Evolutionary conservation across 1,140 invertebrate genomes (phyloP).

Genomic region (Ips nitidus): DNA sequence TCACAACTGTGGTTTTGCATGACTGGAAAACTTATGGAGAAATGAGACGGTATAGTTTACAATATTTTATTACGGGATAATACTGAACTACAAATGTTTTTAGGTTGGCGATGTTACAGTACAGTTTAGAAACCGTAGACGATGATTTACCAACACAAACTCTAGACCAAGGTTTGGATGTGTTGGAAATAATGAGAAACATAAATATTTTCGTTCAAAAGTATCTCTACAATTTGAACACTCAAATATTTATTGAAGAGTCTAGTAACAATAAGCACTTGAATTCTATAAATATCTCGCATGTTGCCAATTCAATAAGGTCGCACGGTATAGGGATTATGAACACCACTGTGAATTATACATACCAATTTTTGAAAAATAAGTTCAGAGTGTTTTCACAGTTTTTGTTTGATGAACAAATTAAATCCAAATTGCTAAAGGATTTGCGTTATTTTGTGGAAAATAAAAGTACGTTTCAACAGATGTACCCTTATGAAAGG

Average conservation of each 20-base stretch:
- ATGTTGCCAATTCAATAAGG: conserved; percentile 96
- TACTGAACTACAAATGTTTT: conserved; percentile 9
- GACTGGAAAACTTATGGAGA: conserved; percentile 97
- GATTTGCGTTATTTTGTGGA: conserved; percentile 78
- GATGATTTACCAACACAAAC: conserved; percentile 95
- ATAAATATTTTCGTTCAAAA: conserved; percentile 94
- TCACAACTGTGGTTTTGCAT: conserved; percentile 95
- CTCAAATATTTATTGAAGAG: conserved; percentile 95
- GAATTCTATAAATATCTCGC: conserved; percentile 93
- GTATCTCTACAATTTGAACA: conserved; percentile 96
- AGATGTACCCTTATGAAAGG: conserved; percentile 80
- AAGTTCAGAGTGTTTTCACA: conserved; percentile 96
- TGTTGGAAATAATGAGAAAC: conserved; percentile 96
- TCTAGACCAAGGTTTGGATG: conserved; percentile 96
- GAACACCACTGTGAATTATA: conserved; percentile 96
- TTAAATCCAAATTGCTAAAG: conserved; percentile 92
- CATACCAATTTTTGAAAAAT: conserved; percentile 93
- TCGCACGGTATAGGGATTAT: conserved; percentile 98
- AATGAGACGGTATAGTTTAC: conserved; percentile 72
- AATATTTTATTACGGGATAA: neutral
- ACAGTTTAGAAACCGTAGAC: conserved; percentile 79
- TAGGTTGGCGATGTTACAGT: conserved; percentile 80
- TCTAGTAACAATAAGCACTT: conserved; percentile 91
- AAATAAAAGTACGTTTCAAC: conserved; percentile 57
- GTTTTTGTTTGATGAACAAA: conserved; percentile 98